Evolutionary conservation across 2,888 invertebrate genomes (phyloP).

Genomic region (Acleris laterana): DNA sequence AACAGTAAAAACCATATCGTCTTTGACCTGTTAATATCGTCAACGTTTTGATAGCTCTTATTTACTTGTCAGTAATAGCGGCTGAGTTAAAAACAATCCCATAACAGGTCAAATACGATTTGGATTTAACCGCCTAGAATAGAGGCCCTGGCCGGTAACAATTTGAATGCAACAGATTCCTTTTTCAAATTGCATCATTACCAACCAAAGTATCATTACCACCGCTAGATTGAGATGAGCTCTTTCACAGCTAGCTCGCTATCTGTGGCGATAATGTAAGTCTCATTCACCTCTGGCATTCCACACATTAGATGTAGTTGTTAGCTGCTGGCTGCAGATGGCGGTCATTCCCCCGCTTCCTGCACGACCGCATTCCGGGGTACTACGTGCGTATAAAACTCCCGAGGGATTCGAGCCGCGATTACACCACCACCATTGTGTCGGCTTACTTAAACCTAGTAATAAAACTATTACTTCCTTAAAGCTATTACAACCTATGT

Average conservation of each 20-base stretch:
- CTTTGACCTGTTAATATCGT: too few species aligned
- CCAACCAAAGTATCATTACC: constrained; percentile 15
- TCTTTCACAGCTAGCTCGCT: constrained; percentile 10
- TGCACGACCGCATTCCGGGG: constrained; percentile 72
- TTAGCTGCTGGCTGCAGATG: constrained; percentile 31
- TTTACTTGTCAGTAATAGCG: too few species aligned
- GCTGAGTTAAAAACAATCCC: too few species aligned
- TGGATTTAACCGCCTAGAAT: too few species aligned
- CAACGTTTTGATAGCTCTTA: too few species aligned
- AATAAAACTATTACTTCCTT: neutral
- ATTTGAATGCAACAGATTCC: constrained; percentile 7
- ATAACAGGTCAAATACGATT: too few species aligned
- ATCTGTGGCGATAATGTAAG: constrained; percentile 6
- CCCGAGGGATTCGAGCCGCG: constrained; percentile 30
- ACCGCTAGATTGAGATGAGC: neutral
- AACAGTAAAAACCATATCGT: too few species aligned
- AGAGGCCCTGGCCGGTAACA: constrained; percentile 8
- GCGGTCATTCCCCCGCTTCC: constrained; percentile 57
- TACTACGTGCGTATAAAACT: constrained; percentile 40
- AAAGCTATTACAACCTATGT: too few species aligned
- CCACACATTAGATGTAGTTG: constrained; percentile 20
- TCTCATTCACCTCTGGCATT: constrained; percentile 20
- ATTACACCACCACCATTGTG: constrained; percentile 16
- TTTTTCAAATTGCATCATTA: constrained; percentile 17
- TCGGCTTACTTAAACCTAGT: constrained; percentile 7